Conservation (phyloP, 1,140 invertebrate genomes). For the Papilio dardanus region DNA sequence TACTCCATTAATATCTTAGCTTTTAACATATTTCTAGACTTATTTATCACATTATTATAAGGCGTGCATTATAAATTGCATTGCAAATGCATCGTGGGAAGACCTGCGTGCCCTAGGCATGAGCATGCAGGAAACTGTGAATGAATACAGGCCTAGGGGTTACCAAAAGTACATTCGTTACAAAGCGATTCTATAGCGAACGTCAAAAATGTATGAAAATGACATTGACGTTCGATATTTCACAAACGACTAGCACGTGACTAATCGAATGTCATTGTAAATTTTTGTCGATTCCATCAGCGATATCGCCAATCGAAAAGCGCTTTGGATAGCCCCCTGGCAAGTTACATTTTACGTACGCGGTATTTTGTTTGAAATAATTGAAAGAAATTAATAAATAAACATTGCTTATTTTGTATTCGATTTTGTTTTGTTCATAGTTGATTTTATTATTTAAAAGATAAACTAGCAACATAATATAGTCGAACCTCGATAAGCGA, state of each 20-base stretch:
- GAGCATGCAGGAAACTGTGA: conserved; percentile 23
- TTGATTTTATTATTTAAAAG: no score
- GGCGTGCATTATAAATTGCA: conserved; percentile 27
- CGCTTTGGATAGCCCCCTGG: not conserved
- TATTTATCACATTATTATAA: not conserved
- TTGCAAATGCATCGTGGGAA: conserved; percentile 28
- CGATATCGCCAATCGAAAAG: no score
- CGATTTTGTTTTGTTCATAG: not conserved
- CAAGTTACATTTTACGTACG: not conserved
- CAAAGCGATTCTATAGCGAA: no score
- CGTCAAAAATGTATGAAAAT: no score
- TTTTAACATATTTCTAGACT: conserved; percentile 17
- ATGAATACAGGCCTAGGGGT: not conserved
- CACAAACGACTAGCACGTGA: no score
- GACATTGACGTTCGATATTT: no score
- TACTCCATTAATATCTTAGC: conserved; percentile 7
- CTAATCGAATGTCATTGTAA: no score
- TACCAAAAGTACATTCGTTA: no score
- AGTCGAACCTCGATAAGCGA: no score
- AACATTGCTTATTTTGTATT: not conserved
- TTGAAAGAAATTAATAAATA: not conserved
- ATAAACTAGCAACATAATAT: no score
- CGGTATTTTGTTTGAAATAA: not conserved
- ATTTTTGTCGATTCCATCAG: no score
- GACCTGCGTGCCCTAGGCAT: conserved; percentile 21